These are phyloP conservation scores for Darevskia nairensis DNA, from an alignment of 2,797 vertebrate species.

Conservation along the genomic window DNA sequence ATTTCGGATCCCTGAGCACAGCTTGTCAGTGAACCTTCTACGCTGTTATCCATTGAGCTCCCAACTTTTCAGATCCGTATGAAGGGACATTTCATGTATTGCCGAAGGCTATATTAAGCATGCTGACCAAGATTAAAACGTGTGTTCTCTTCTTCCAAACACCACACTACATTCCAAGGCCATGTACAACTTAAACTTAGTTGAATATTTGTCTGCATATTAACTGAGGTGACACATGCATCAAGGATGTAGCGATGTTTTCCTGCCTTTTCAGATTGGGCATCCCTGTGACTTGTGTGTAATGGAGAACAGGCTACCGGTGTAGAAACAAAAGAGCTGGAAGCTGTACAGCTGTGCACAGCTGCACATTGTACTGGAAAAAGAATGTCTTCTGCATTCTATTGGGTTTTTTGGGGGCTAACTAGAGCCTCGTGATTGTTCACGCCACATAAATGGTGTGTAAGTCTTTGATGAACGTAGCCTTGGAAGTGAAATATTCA, in stretches of 20 bases:
- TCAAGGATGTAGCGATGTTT: not conserved
- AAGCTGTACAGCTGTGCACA: conserved; percentile 21
- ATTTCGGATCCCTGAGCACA: not conserved
- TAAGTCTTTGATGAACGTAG: conserved; percentile 55
- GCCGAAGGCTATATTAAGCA: not conserved
- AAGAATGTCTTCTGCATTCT: not conserved
- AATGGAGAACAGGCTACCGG: conserved; percentile 26
- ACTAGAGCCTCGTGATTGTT: conserved; percentile 19
- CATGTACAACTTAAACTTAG: conserved; percentile 41
- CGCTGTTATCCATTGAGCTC: too few species aligned
- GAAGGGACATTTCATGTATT: not conserved
- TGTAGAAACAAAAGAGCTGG: conserved; percentile 23
- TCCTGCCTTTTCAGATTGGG: conserved; percentile 23
- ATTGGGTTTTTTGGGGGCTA: conserved; percentile 44
- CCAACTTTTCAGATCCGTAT: not conserved
- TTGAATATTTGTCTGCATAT: conserved; percentile 50
- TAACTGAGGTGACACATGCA: conserved; percentile 33
- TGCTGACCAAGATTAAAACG: not conserved
- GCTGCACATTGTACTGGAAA: conserved; percentile 28
- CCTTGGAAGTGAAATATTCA: conserved; percentile 65
- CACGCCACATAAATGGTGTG: conserved; percentile 16
- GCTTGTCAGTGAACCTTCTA: too few species aligned
- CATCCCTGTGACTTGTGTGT: conserved; percentile 13
- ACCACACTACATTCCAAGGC: conserved; percentile 37
- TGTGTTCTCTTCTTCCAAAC: conserved; percentile 34